These are phyloP conservation scores for Zeugodacus cucurbitae DNA, from an alignment of 1,140 invertebrate species.

Conservation along the genomic window DNA sequence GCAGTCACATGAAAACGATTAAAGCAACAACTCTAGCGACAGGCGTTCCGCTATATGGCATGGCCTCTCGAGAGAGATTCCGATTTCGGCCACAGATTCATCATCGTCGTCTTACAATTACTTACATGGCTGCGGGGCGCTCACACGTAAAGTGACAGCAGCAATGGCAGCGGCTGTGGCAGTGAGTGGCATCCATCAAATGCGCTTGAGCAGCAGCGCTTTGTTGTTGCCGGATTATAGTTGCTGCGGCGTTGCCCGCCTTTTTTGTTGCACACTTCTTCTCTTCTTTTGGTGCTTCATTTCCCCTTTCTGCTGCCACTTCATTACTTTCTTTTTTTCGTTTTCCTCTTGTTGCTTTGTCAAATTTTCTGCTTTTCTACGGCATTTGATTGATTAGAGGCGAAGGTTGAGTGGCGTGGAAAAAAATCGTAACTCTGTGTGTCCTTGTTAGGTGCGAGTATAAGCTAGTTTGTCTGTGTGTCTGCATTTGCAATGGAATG, in stretches of 20 bases:
- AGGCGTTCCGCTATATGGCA: not conserved
- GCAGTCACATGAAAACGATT: slow-evolving; percentile 9
- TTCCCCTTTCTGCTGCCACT: not conserved
- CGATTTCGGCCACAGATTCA: slow-evolving; percentile 31
- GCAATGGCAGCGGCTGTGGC: not conserved
- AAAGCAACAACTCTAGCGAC: not conserved
- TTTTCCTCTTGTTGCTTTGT: not conserved
- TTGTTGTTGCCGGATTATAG: not conserved
- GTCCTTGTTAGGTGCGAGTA: not conserved
- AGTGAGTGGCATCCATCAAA: slow-evolving; percentile 21
- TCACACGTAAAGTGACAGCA: not conserved
- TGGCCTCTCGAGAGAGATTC: not conserved
- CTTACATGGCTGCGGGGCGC: not conserved
- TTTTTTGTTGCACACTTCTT: not conserved
- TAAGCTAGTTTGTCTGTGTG: not conserved
- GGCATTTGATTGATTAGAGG: slow-evolving; percentile 40
- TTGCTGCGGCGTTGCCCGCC: not conserved
- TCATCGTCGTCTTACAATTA: slow-evolving; percentile 31
- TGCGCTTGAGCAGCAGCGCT: not conserved
- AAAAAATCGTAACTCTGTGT: not conserved
- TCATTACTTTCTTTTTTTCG: slow-evolving; percentile 17
- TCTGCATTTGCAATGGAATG: slow-evolving; percentile 2
- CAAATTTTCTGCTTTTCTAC: not conserved
- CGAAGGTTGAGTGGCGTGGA: not conserved
- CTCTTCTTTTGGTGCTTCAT: not conserved